A percentile compares a stretch with the other conserved stretches of the same genome.
These are phyloP conservation scores for Pomacea canaliculata DNA, from an alignment of 2,888 invertebrate genomes.

Conservation along the genomic window DNA sequence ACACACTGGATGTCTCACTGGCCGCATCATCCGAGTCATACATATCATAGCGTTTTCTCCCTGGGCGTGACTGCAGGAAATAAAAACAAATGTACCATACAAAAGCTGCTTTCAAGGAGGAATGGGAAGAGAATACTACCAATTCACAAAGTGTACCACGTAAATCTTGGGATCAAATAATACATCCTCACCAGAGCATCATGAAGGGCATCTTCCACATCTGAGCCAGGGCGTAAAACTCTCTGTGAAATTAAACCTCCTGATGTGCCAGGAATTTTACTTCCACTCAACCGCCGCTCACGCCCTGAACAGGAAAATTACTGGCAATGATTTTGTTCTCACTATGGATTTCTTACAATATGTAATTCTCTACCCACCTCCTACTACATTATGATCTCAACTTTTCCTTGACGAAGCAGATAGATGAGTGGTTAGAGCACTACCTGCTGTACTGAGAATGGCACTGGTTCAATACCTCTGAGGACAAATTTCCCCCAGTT, in stretches of 20 bases:
- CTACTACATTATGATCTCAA: too few species aligned
- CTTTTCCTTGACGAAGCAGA: too few species aligned
- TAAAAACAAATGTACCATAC: neutral
- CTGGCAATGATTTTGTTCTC: neutral
- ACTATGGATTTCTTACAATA: neutral
- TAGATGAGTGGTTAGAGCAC: too few species aligned
- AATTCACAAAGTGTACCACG: neutral
- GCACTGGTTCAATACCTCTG: too few species aligned
- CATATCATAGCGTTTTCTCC: conserved; percentile 49
- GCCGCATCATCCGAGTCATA: conserved; percentile 69
- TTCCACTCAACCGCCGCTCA: conserved; percentile 64
- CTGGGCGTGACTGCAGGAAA: conserved; percentile 27
- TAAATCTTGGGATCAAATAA: too few species aligned
- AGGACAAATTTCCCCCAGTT: too few species aligned
- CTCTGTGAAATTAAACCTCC: conserved; percentile 80
- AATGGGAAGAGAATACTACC: neutral
- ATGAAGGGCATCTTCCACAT: conserved; percentile 86
- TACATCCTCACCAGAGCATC: conserved; percentile 75
- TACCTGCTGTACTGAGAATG: too few species aligned
- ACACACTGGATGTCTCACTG: conserved; percentile 93
- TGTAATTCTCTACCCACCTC: too few species aligned
- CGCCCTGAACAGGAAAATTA: conserved; percentile 46
- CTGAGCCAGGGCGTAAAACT: conserved; percentile 79
- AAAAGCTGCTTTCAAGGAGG: neutral
- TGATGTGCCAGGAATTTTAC: conserved; percentile 35